A percentile compares a stretch with the other conserved stretches of the same genome.
Conservation (phyloP, 2,888 invertebrate genomes). For the Cryptocephalus moraei region DNA sequence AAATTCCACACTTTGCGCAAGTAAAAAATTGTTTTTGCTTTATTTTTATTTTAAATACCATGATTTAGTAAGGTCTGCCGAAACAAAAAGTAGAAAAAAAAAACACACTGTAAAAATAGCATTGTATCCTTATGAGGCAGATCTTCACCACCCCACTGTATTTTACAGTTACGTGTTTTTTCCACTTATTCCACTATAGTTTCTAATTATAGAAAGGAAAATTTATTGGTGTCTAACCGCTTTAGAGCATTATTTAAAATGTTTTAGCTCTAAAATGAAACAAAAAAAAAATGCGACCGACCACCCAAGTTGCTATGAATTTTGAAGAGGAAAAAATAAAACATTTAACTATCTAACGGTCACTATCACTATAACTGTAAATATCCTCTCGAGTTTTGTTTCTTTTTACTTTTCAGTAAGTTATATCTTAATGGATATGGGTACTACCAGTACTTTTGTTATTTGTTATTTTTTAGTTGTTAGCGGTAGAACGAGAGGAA, state of each 20-base stretch:
- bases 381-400: not conserved
- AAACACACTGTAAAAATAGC: conserved; percentile 15
- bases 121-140: conserved; percentile 9
- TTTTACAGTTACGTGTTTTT: conserved; percentile 16
- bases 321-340: too few relatives aligned
- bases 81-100: conserved; percentile 3
- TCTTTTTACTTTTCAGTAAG: conserved; percentile 1
- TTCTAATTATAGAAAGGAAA: conserved; percentile 7
- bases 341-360: too few relatives aligned
- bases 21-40: too few relatives aligned
- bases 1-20: too few relatives aligned
- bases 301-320: too few relatives aligned
- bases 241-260: conserved; percentile 10
- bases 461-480: conserved; percentile 9
- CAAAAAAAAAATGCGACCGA: too few relatives aligned
- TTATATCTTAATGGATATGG: conserved; percentile 19
- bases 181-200: conserved; percentile 6
- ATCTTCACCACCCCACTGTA: conserved; percentile 9
- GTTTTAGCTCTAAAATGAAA: conserved; percentile 6
- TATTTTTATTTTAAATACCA: not conserved
- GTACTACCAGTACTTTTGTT: conserved; percentile 18
- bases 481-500: too few relatives aligned
- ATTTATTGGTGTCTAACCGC: conserved; percentile 7
- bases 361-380: conserved; percentile 7
- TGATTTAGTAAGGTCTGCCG: conserved; percentile 11